Evolutionary conservation across 2,113 vertebrate genomes (phyloP).

Genomic region (Stegostoma tigrinum): DNA sequence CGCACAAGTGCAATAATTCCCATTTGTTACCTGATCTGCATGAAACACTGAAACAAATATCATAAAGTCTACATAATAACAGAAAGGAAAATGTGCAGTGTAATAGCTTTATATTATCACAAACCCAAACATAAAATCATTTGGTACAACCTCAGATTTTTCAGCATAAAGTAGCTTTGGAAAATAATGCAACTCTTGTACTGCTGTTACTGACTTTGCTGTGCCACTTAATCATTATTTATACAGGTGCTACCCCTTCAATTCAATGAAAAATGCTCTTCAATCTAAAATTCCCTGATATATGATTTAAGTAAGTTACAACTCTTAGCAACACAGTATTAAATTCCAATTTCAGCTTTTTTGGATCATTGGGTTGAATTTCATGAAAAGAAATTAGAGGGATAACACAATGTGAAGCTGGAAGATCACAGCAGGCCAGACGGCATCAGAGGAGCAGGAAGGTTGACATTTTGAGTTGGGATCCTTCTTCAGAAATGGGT

Average conservation of each 20-base stretch:
- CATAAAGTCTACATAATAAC: background rate
- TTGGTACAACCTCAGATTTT: background rate
- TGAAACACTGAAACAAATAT: background rate
- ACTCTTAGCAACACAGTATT: background rate
- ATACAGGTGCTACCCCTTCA: background rate
- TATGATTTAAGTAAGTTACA: background rate
- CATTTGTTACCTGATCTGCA: background rate
- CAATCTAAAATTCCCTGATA: background rate
- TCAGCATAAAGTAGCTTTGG: background rate
- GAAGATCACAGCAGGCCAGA: too few species aligned
- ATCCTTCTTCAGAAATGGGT: too few species aligned
- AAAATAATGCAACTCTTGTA: background rate
- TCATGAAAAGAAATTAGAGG: background rate
- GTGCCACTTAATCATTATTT: background rate
- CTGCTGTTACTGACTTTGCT: background rate
- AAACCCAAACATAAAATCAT: background rate
- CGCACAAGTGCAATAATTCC: background rate
- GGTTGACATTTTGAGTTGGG: too few species aligned
- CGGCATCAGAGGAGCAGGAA: too few species aligned
- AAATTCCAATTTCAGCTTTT: background rate
- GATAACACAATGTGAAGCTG: too few species aligned
- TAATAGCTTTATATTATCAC: background rate
- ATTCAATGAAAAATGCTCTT: background rate
- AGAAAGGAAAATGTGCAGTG: background rate
- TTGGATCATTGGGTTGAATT: background rate